Percentiles rank a stretch among this genome's conserved stretches.
Evolutionary conservation across 37 sponge, comb jelly and placozoan genomes (phyloP).

Genomic region (Diacarnus erythraeanus): DNA sequence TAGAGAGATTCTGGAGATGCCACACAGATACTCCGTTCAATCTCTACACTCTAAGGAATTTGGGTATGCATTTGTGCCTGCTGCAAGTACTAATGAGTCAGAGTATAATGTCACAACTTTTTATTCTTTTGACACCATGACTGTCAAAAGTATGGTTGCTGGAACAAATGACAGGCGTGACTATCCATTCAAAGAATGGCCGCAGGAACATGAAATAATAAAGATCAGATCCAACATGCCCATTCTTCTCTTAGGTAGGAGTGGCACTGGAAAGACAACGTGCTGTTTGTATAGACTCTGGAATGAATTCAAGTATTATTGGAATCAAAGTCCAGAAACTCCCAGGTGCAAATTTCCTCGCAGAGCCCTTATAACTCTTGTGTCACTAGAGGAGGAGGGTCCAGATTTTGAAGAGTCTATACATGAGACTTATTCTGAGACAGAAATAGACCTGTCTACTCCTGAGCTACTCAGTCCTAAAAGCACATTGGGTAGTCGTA

Average conservation of each 20-base stretch:
- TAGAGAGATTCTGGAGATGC: conserved; percentile 8
- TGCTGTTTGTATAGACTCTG: conserved; percentile 86
- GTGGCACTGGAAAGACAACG: conserved; percentile 89
- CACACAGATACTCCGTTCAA: background rate
- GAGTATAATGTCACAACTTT: conserved; percentile 82
- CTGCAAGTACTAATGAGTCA: conserved; percentile 61
- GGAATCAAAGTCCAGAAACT: conserved; percentile 33
- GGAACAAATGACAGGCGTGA: conserved; percentile 45
- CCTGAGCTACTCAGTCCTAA: background rate
- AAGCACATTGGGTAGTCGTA: background rate
- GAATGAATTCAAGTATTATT: conserved; percentile 69
- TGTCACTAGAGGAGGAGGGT: background rate
- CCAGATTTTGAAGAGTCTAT: background rate
- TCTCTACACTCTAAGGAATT: background rate
- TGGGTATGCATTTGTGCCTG: conserved; percentile 33
- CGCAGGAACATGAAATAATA: conserved; percentile 85
- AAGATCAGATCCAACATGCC: conserved; percentile 27
- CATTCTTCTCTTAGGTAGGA: conserved; percentile 77
- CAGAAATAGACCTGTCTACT: background rate
- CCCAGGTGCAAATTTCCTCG: conserved; percentile 7
- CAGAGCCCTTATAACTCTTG: conserved; percentile 1
- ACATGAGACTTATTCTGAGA: background rate
- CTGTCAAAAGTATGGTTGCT: conserved; percentile 45
- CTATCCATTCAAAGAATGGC: conserved; percentile 83
- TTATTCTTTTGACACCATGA: conserved; percentile 57